phyloP scores from a whole-genome alignment of 2,888 invertebrate genomes.

The Punctoribates punctum region DNA sequence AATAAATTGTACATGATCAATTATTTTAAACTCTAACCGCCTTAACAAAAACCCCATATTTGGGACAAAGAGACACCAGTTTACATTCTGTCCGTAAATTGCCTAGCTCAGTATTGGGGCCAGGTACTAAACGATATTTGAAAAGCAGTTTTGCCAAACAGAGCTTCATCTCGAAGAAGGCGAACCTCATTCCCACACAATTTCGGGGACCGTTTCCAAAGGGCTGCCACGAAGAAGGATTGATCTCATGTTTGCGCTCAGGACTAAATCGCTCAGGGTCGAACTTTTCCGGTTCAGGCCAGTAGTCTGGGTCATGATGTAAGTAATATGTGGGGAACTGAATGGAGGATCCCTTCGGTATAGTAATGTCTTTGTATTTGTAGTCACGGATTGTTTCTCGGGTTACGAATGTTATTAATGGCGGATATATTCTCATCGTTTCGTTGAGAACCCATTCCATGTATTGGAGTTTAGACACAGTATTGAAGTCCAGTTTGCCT shows the following conservation, averaged over 20 bases:
- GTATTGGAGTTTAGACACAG: conserved; percentile 44
- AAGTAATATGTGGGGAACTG: conserved; percentile 49
- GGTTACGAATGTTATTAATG: conserved; percentile 46
- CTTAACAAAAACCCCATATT: no score
- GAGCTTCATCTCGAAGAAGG: no score
- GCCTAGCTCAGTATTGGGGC: no score
- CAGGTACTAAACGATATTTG: no score
- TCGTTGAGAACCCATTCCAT: conserved; percentile 46
- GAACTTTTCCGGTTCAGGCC: conserved; percentile 49
- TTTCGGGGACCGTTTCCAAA: conserved; percentile 47
- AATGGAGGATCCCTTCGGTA: conserved; percentile 48
- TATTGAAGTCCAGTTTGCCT: conserved; percentile 46
- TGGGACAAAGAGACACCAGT: no score
- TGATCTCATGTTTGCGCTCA: not conserved
- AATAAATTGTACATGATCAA: no score
- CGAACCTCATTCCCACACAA: no score
- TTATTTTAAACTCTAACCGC: no score
- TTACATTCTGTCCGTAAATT: no score
- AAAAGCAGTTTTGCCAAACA: no score
- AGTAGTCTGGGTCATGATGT: conserved; percentile 49
- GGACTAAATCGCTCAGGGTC: conserved; percentile 49
- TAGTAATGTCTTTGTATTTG: conserved; percentile 43
- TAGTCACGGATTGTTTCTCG: conserved; percentile 43
- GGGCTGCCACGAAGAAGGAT: conserved; percentile 44
- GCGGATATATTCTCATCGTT: conserved; percentile 47